Evolutionary conservation across 1,140 invertebrate genomes (phyloP).

Genomic region (Pseudomyrmex dendroicus): DNA sequence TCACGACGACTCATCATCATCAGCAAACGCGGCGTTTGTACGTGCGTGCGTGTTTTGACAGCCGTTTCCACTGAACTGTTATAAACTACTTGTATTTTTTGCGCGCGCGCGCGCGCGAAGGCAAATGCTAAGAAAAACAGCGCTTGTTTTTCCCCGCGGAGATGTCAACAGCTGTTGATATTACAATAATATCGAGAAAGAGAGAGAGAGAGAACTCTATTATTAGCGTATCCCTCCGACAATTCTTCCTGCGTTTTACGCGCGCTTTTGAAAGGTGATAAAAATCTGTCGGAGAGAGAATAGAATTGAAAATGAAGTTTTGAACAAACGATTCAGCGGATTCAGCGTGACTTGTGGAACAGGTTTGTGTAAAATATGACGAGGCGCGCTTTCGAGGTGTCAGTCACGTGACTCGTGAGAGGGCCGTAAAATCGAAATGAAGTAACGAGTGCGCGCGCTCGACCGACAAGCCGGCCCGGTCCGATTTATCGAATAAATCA

Average conservation of each 20-base stretch:
- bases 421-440: slow-evolving; percentile 6
- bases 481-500: slow-evolving; percentile 55
- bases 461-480: background rate
- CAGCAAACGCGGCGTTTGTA: background rate
- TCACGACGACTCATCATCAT: background rate
- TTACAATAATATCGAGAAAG: background rate
- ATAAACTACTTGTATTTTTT: background rate
- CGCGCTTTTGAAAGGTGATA: too few species aligned
- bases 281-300: too few species aligned
- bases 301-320: too few species aligned
- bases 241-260: too few species aligned
- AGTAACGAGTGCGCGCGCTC: background rate
- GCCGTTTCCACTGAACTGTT: background rate
- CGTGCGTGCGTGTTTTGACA: slow-evolving; percentile 15
- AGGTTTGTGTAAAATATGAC: background rate
- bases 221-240: too few species aligned
- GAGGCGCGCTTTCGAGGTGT: background rate
- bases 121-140: background rate
- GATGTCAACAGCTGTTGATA: background rate
- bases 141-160: too few species aligned
- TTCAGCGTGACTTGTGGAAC: background rate
- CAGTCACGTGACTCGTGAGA: slow-evolving; percentile 15
- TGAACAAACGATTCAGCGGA: background rate
- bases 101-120: background rate
- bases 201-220: too few species aligned